Evolutionary conservation across 1,140 invertebrate species (phyloP).

Genomic region (Triops cancriformis): DNA sequence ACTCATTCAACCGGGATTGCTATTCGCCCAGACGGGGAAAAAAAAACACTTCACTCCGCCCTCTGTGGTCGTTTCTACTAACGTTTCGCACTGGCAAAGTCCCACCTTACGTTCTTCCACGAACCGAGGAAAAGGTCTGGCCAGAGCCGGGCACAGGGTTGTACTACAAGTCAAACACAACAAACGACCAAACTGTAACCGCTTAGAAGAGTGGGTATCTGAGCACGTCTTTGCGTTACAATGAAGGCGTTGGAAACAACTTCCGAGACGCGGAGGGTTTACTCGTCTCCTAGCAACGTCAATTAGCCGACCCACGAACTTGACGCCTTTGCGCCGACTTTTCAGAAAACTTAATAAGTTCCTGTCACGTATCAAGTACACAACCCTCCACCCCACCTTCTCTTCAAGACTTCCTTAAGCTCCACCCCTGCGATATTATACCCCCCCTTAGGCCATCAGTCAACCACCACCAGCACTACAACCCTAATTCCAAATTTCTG

Average conservation of each 20-base stretch:
- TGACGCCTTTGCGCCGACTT: not conserved
- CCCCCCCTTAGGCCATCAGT: not conserved
- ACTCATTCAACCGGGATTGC: too few species aligned
- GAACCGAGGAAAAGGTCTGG: not conserved
- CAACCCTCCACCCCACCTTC: not conserved
- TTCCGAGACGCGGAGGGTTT: not conserved
- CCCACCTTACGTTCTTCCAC: too few species aligned
- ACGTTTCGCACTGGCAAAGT: too few species aligned
- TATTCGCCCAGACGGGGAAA: too few species aligned
- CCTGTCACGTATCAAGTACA: slow-evolving; percentile 8
- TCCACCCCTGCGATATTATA: not conserved
- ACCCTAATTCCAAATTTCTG: not conserved
- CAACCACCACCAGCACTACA: not conserved
- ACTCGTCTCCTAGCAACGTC: not conserved
- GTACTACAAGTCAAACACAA: not conserved
- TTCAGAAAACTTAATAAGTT: not conserved
- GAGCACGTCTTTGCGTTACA: not conserved
- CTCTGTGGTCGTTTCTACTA: too few species aligned
- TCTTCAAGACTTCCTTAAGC: not conserved
- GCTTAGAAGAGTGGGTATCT: not conserved
- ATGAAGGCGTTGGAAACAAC: not conserved
- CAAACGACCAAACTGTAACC: not conserved
- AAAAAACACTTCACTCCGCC: too few species aligned
- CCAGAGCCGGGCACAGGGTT: not conserved
- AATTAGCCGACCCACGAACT: not conserved